phyloP scores from a whole-genome alignment of 2,888 invertebrate genomes.

The Eupithecia vulgata region DNA sequence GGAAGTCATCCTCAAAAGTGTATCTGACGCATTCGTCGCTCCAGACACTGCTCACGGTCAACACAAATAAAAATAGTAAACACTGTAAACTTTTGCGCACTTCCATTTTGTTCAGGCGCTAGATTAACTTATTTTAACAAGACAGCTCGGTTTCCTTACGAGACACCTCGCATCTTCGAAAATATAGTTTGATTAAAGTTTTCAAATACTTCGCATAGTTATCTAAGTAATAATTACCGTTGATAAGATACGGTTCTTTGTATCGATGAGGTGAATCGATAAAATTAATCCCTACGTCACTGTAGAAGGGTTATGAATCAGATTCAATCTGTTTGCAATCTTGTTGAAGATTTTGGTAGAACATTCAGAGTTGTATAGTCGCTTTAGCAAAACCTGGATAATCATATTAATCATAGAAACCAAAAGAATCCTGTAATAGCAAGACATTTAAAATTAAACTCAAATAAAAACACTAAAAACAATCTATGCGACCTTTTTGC shows the following conservation, averaged over 20 bases:
- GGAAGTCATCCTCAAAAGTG: constrained; percentile 56
- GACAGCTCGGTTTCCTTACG: not conserved
- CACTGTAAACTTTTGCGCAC: constrained; percentile 32
- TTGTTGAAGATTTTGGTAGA: not conserved
- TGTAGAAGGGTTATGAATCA: constrained; percentile 7
- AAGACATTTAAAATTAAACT: not conserved
- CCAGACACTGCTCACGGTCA: constrained; percentile 44
- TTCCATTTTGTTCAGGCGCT: constrained; percentile 41
- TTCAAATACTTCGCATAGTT: constrained; percentile 41
- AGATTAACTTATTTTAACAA: not conserved
- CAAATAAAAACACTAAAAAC: too few species aligned
- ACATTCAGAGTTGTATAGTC: not conserved
- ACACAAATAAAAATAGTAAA: constrained; percentile 40
- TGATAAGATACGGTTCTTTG: constrained; percentile 56
- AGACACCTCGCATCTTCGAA: constrained; percentile 15
- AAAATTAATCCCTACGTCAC: constrained; percentile 32
- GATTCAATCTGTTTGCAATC: not conserved
- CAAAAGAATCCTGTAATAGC: not conserved
- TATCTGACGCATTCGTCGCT: constrained; percentile 57
- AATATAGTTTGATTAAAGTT: constrained; percentile 43
- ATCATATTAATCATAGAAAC: too few species aligned
- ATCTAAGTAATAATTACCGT: constrained; percentile 38
- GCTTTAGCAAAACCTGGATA: too few species aligned
- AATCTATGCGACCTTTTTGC: too few species aligned
- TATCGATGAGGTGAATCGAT: constrained; percentile 36